These are phyloP conservation scores for Pygoscelis adeliae DNA, from an alignment of 2,113 vertebrate species.

Conservation along the genomic window DNA sequence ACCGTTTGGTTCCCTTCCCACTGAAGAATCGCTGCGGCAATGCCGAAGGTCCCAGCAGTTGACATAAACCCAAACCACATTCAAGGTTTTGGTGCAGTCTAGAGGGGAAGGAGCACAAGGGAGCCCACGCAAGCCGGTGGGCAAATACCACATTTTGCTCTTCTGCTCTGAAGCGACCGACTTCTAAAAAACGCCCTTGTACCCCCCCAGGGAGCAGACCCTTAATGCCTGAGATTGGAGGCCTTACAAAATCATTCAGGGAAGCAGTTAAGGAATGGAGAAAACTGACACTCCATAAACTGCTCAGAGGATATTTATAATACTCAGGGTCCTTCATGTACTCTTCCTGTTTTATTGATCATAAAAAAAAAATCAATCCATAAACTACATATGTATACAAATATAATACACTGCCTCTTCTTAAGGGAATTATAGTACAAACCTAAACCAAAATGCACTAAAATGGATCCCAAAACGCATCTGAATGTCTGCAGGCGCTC, in stretches of 20 bases:
- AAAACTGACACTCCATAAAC: not conserved
- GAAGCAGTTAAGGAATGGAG: not conserved
- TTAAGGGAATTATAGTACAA: not conserved
- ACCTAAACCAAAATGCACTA: not conserved
- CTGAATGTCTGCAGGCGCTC: not conserved
- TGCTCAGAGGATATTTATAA: not conserved
- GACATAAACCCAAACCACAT: too few relatives aligned
- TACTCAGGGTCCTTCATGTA: not conserved
- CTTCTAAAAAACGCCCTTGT: not conserved
- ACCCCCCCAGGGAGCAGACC: not conserved
- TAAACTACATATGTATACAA: not conserved
- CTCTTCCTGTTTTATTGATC: not conserved
- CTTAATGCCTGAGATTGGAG: not conserved
- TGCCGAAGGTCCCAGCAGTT: fast-evolving
- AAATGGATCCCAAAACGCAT: not conserved
- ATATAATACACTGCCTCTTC: not conserved
- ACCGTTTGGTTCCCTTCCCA: fast-evolving
- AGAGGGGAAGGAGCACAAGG: not conserved
- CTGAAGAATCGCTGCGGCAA: fast-evolving
- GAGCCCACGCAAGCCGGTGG: not conserved
- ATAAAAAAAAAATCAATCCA: not conserved
- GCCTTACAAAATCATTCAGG: not conserved
- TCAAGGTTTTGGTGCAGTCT: not conserved
- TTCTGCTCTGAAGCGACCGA: not conserved
- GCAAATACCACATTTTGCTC: not conserved